A percentile compares a stretch with the other conserved stretches of the same genome.
phyloP scores from a whole-genome alignment of 2,888 invertebrate genomes.

The Tetragnatha montana region DNA sequence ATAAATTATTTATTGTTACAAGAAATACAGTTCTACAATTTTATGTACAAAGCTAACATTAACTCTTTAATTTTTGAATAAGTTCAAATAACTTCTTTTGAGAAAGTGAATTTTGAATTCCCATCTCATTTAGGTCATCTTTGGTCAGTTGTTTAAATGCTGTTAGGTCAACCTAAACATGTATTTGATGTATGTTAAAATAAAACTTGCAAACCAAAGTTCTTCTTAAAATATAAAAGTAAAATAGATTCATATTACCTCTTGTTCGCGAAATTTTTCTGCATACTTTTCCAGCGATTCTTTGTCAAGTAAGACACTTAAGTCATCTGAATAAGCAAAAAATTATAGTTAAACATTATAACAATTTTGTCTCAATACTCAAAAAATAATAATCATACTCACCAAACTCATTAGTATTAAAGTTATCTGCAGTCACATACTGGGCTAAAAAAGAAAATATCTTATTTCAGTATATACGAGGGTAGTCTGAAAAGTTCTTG shows the following conservation, averaged over 20 bases:
- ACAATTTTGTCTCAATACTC: not conserved
- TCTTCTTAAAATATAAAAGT: not conserved
- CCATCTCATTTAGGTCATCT: conserved; percentile 64
- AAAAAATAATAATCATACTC: not conserved
- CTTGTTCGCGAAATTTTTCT: conserved; percentile 57
- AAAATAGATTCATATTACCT: conserved; percentile 18
- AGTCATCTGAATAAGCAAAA: conserved; percentile 30
- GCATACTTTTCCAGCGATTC: conserved; percentile 53
- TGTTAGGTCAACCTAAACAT: conserved; percentile 62
- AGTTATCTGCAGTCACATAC: not conserved
- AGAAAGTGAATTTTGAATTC: conserved; percentile 51
- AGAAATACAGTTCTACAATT: too few species aligned
- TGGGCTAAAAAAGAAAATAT: not conserved
- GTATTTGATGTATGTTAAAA: not conserved
- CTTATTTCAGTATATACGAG: too few species aligned
- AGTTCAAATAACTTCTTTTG: conserved; percentile 53
- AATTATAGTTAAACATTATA: not conserved
- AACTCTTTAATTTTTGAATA: conserved; percentile 48
- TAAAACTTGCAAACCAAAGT: not conserved
- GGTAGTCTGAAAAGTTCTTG: too few species aligned
- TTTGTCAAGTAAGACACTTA: conserved; percentile 30
- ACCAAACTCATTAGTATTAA: not conserved
- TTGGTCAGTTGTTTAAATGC: conserved; percentile 62
- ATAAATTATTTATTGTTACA: too few species aligned
- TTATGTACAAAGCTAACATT: not conserved